A percentile compares a stretch with the other conserved stretches of the same genome.
phyloP scores from a whole-genome alignment of 2,888 invertebrate genomes.

The Lithophane ornitopus region DNA sequence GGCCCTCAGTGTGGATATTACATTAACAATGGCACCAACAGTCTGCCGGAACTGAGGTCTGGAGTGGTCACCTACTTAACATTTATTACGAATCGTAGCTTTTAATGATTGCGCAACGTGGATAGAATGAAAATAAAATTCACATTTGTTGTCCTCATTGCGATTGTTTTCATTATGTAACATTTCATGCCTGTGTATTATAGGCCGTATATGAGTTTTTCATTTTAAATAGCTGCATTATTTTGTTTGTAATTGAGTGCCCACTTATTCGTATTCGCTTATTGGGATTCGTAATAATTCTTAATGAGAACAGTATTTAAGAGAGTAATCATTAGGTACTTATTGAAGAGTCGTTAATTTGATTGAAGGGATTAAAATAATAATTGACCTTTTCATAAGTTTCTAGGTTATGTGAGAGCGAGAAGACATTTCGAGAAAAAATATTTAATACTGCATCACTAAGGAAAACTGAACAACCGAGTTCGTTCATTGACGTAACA shows the following conservation, averaged over 20 bases:
- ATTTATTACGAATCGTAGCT: constrained; percentile 65
- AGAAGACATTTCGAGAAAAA: not conserved
- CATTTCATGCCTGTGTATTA: constrained; percentile 7
- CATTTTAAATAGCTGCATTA: constrained; percentile 22
- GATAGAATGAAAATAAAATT: constrained; percentile 57
- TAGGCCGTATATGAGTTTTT: constrained; percentile 2
- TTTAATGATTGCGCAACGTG: constrained; percentile 58
- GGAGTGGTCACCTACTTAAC: constrained; percentile 68
- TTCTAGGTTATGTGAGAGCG: not conserved
- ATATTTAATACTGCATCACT: constrained; percentile 21
- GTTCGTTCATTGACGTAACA: constrained; percentile 26
- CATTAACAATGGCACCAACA: constrained; percentile 67
- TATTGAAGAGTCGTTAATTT: not conserved
- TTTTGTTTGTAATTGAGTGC: constrained; percentile 4
- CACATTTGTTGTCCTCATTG: constrained; percentile 50
- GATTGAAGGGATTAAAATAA: not conserved
- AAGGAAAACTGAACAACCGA: constrained; percentile 21
- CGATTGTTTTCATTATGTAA: constrained; percentile 46
- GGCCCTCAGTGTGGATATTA: constrained; percentile 66
- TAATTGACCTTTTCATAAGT: not conserved
- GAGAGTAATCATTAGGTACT: not conserved
- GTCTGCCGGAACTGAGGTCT: constrained; percentile 57
- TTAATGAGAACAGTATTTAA: not conserved
- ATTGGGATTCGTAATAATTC: not conserved
- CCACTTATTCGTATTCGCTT: too few relatives aligned